phyloP scores from a whole-genome alignment of 2,888 invertebrate genomes.

The Drosophila anomelani region DNA sequence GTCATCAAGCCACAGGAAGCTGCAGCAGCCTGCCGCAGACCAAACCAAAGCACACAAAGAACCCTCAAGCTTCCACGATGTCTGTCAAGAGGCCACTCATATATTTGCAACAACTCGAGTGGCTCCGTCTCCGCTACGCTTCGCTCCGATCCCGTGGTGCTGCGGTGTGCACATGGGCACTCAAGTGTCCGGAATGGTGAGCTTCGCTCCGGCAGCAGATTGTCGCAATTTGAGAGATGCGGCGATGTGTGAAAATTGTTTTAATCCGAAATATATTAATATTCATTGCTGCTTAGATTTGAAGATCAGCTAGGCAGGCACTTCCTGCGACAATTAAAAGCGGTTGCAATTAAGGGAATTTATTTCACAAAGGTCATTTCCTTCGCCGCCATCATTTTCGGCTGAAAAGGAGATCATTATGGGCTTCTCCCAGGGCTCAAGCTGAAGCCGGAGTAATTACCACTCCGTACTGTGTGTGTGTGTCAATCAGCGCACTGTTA shows the following conservation, averaged over 20 bases:
- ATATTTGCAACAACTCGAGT: slow-evolving; percentile 78
- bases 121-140: slow-evolving; percentile 25
- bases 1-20: slow-evolving; percentile 78
- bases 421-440: slow-evolving; percentile 43
- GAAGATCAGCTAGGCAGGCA: slow-evolving; percentile 1
- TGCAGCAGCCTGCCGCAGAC: slow-evolving; percentile 50
- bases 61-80: slow-evolving; percentile 68
- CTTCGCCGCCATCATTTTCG: slow-evolving; percentile 65
- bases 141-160: slow-evolving; percentile 56
- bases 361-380: slow-evolving; percentile 62
- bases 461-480: slow-evolving; percentile 51
- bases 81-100: slow-evolving; percentile 81
- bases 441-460: slow-evolving; percentile 68
- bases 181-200: slow-evolving; percentile 68
- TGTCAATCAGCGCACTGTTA: slow-evolving; percentile 37
- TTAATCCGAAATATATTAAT: slow-evolving; percentile 19
- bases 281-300: slow-evolving; percentile 20
- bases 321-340: slow-evolving; percentile 27
- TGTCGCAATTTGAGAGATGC: slow-evolving; percentile 61
- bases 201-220: slow-evolving; percentile 57
- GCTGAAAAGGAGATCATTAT: slow-evolving; percentile 47
- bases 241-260: slow-evolving; percentile 70
- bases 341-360: slow-evolving; percentile 55
- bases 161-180: slow-evolving; percentile 69
- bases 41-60: slow-evolving; percentile 48